Base-by-base conservation (phyloP, 2,113 vertebrate species). In the Ailuropoda melanoleuca region DNA sequence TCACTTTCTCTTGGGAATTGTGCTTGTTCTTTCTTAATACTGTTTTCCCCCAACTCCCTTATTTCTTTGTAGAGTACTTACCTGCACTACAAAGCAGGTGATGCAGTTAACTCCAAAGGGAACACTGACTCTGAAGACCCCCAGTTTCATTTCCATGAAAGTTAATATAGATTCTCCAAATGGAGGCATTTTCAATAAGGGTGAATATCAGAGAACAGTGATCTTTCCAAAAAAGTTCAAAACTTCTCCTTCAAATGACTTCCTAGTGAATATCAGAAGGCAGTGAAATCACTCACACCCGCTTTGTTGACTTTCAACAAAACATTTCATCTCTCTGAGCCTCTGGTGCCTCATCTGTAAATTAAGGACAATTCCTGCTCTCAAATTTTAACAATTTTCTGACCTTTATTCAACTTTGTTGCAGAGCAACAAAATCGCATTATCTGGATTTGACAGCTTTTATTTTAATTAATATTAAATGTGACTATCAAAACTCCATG, bases 201-300 rank as follows among this genome's bases (percentile, higher is more conserved):
- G 7, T 95, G 31, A 96, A 48, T 81, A 48, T 86, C 24, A 74
- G 34, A 95, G 29, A 94, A 46, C 53, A 88, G 29, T 34, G 34
- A 94, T 92, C 55, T 93, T 97, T 93, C 24, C n/a, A 66, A 82
- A 89, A 78, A 86, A 62, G 64, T 72, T 95, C n/a, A 90, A 70
- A 88, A 56, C 70, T 37, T 85, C 88, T 88, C 74, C 92, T 77
- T 96, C 70, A 84, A 55, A 80, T n/a, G 60, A 64, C 68, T 53
- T 90, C 78, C 60, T 53, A 83, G 53, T 75, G 60, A 74, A 11
- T 82, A 83, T 60, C 34, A 94, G 56, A 91, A 85, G n/a, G n/a
- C 21, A 82, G 4, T 26, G 39, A 43, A 74, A 60, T 3, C 48
- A 26, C 1, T 3, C 48, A 26, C 1, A 66, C 6, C 18, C 11